Base-by-base conservation (phyloP, 2,888 invertebrate genomes). In the Drosophila diplacantha region DNA sequence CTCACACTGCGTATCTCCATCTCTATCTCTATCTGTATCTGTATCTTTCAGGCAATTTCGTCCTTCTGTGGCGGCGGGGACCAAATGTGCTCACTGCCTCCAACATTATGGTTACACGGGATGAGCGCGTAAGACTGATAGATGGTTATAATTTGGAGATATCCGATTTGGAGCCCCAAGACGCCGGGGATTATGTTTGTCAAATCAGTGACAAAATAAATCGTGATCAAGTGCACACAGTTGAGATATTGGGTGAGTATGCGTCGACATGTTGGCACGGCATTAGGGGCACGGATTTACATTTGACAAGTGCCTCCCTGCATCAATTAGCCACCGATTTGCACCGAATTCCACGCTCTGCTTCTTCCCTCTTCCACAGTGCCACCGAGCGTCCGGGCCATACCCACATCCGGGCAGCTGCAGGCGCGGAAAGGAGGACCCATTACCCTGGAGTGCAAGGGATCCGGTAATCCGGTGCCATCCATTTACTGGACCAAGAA, bases 131-230 rank as follows among this genome's bases (percentile, higher is more conserved):
- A 88, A 90, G 92, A 22, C 90, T 93, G 70, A 92, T 92, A 54
- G 92, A 93, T 81, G 93, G 93, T 6, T 93, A 92, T 86, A 92
- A 93, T 84, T 89, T 93, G 73, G 92, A 93, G 87, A 93, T 93
- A 83, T 91, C 92, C 39, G 92, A 92, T 80, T 91, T 93, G 31
- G 91, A 92, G 56, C 93, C 93, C 2, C 92, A 92, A 89, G 93
- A 88, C 85, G 88, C 88, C 62, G 92, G 92, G 5, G 92, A 93
- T 89, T 93, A 93, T 89, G 92, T 93, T 16, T 93, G 93, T 85
- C 93, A 93, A 89, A 92, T 93, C 72, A 92, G 92, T 49, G 93
- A 93, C 87, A 91, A 92, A 46, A 91, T 92, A 66, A 91, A 92
- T 43, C 89, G 91, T 16, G 93, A 93, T 85, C 93, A 93, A 86